A percentile compares a stretch with the other conserved stretches of the same genome.
These are phyloP conservation scores for Drosophila seguyi DNA, from an alignment of 1,140 invertebrate genomes.

Conservation along the genomic window DNA sequence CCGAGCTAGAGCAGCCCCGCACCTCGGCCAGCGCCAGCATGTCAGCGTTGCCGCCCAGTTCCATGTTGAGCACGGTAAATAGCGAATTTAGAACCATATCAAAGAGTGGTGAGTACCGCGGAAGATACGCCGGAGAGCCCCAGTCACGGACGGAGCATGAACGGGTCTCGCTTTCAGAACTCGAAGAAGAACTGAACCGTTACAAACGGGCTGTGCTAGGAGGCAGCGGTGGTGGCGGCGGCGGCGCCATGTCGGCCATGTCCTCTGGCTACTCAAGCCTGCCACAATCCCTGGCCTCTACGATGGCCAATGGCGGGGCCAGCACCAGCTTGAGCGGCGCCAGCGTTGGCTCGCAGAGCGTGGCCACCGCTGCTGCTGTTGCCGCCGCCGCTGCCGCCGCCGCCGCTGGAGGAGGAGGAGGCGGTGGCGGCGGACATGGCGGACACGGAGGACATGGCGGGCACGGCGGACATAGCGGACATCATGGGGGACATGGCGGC, in stretches of 20 bases:
- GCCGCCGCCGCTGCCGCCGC: conserved; percentile 18
- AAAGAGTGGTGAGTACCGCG: conserved; percentile 76
- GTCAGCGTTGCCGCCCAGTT: conserved; percentile 81
- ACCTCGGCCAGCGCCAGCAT: conserved; percentile 85
- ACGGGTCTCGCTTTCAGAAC: conserved; percentile 51
- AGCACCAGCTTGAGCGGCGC: conserved; percentile 72
- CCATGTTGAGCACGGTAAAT: conserved; percentile 81
- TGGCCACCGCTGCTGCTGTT: conserved; percentile 43
- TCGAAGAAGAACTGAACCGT: conserved; percentile 85
- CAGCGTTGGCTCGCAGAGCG: conserved; percentile 71
- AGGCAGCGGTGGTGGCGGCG: conserved; percentile 64
- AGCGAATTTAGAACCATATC: conserved; percentile 85
- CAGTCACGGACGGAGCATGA: conserved; percentile 3
- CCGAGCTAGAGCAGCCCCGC: conserved; percentile 94
- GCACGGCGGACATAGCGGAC: conserved; percentile 19
- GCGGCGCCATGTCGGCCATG: conserved; percentile 60
- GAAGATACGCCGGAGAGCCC: not conserved
- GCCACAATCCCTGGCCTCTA: conserved; percentile 73
- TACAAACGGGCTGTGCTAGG: conserved; percentile 81
- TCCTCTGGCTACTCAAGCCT: conserved; percentile 78
- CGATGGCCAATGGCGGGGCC: conserved; percentile 70
- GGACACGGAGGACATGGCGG: conserved; percentile 22
- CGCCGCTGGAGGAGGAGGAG: conserved; percentile 6
- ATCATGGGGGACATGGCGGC: conserved; percentile 19
- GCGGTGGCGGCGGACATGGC: conserved; percentile 17